phyloP scores from a whole-genome alignment of 2,113 vertebrate species.

The Saguinus imperator region DNA sequence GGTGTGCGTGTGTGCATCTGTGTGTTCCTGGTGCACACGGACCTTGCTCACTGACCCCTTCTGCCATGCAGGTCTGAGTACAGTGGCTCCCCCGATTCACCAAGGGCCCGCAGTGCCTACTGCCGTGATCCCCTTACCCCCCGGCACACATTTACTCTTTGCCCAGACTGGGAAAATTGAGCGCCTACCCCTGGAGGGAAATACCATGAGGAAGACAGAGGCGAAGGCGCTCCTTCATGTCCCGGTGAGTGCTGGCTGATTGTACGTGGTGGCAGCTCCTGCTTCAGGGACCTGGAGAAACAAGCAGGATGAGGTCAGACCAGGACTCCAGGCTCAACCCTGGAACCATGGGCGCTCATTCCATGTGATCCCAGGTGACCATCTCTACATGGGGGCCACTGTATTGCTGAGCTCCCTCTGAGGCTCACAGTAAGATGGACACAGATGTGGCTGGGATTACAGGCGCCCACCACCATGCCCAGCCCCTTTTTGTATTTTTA shows the following conservation, averaged over 20 bases:
- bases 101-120: conserved; percentile 88
- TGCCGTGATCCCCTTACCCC: conserved; percentile 86
- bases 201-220: conserved; percentile 87
- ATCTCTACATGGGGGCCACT: background rate
- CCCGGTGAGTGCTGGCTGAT: conserved; percentile 86
- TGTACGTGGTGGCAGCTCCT: background rate
- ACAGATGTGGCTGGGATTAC: no score
- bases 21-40: background rate
- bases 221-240: conserved; percentile 91
- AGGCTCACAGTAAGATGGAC: no score
- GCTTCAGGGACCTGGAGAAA: background rate
- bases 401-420: rapidly evolving
- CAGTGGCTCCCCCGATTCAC: conserved; percentile 80
- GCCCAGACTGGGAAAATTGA: conserved; percentile 94
- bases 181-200: conserved; percentile 89
- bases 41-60: conserved; percentile 60
- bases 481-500: no score
- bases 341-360: background rate
- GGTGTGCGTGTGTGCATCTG: rapidly evolving
- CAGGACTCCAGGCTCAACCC: background rate
- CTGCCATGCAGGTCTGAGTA: conserved; percentile 85
- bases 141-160: conserved; percentile 92
- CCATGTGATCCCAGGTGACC: no score
- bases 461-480: no score
- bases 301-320: background rate